phyloP scores from a whole-genome alignment of 2,888 invertebrate species.

The Chymomyza procnemis region DNA sequence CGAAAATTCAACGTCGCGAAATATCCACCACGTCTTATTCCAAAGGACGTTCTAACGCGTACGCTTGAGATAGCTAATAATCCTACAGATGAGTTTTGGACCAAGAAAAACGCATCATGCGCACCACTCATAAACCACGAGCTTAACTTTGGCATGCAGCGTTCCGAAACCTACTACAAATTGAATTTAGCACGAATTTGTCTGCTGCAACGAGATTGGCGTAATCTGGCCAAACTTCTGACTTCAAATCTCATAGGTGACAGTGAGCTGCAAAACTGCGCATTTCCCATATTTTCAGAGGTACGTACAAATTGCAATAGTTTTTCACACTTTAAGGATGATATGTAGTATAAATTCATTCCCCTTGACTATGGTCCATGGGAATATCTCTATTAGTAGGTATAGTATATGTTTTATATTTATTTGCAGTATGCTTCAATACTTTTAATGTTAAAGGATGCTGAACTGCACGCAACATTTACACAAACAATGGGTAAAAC shows the following conservation, averaged over 20 bases:
- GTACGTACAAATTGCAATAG: slow-evolving; percentile 33
- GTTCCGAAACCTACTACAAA: slow-evolving; percentile 33
- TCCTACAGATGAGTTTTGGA: slow-evolving; percentile 50
- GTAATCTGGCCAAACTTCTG: slow-evolving; percentile 49
- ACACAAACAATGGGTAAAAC: slow-evolving; percentile 19
- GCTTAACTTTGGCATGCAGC: neutral
- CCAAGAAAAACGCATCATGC: slow-evolving; percentile 54
- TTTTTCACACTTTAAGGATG: neutral
- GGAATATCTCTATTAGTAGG: neutral
- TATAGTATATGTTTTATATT: slow-evolving; percentile 2
- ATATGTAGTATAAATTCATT: too few relatives aligned
- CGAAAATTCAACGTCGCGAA: slow-evolving; percentile 1
- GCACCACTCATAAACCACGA: slow-evolving; percentile 28
- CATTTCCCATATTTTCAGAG: slow-evolving; percentile 51
- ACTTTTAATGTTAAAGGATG: slow-evolving; percentile 36
- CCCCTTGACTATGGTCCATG: too few relatives aligned
- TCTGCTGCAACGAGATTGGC: slow-evolving; percentile 53
- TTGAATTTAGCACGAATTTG: slow-evolving; percentile 51
- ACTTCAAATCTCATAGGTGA: slow-evolving; percentile 35
- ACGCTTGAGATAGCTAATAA: slow-evolving; percentile 45
- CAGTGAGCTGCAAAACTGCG: slow-evolving; percentile 12
- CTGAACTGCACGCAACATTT: slow-evolving; percentile 31
- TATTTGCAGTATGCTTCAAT: slow-evolving; percentile 43
- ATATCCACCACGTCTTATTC: slow-evolving; percentile 37
- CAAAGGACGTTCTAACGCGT: slow-evolving; percentile 41